Conservation (phyloP, 1,140 invertebrate genomes). For the Octopus sinensis region DNA sequence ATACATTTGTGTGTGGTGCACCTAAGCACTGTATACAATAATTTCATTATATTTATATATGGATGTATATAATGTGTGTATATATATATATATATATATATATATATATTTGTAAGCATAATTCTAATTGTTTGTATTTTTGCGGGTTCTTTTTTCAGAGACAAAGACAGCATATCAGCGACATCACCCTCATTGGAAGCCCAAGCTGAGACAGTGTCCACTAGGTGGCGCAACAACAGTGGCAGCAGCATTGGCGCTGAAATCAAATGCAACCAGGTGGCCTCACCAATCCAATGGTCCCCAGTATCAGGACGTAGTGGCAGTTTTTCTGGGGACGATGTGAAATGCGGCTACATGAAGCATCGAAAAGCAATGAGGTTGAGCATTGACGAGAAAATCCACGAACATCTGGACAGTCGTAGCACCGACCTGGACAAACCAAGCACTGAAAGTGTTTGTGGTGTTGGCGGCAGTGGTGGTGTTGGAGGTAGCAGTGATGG, state of each 20-base stretch:
- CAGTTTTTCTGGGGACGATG: constrained; percentile 27
- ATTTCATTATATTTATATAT: too few species aligned
- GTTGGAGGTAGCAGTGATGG: too few species aligned
- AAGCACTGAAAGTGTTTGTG: too few species aligned
- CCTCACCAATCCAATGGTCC: constrained; percentile 36
- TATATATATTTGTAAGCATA: neutral
- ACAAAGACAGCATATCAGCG: constrained; percentile 30
- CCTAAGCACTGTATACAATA: too few species aligned
- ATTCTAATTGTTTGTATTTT: neutral
- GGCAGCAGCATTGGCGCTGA: constrained; percentile 15
- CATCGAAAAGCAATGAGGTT: neutral
- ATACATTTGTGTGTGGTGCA: too few species aligned
- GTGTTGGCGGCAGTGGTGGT: too few species aligned
- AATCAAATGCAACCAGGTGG: constrained; percentile 24
- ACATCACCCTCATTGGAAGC: constrained; percentile 31
- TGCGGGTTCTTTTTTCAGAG: constrained; percentile 24
- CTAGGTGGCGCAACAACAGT: constrained; percentile 24
- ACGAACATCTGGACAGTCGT: constrained; percentile 10
- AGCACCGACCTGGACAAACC: neutral
- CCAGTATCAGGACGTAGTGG: constrained; percentile 36
- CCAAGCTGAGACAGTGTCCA: constrained; percentile 29
- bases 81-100: constrained; percentile 13
- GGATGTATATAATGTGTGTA: too few species aligned
- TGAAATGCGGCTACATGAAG: constrained; percentile 19
- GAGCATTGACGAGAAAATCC: neutral